Evolutionary conservation across 2,797 vertebrate genomes (phyloP).

Genomic region (Sardinella longiceps): DNA sequence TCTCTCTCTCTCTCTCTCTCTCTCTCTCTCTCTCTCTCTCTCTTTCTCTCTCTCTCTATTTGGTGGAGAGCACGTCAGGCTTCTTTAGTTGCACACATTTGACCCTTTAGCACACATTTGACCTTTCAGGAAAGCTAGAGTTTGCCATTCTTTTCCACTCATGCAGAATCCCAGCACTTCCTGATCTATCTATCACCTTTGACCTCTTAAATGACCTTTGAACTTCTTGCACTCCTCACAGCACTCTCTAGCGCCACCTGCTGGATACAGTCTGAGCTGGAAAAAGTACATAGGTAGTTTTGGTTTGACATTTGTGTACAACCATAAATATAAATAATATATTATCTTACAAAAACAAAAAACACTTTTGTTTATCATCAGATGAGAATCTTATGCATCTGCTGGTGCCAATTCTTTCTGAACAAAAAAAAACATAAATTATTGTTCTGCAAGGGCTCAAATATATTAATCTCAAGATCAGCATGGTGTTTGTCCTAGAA

Average conservation of each 20-base stretch:
- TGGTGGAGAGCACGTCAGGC: conserved; percentile 67
- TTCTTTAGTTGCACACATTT: conserved; percentile 59
- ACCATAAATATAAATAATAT: conserved; percentile 77
- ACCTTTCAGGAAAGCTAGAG: conserved; percentile 80
- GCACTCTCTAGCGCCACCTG: conserved; percentile 41
- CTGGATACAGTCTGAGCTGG: conserved; percentile 51
- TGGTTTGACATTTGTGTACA: conserved; percentile 62
- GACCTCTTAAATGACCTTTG: not conserved
- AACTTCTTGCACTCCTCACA: not conserved
- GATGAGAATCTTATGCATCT: conserved; percentile 23
- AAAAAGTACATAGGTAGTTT: conserved; percentile 66
- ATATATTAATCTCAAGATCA: conserved; percentile 39
- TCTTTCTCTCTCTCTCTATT: conserved; percentile 77
- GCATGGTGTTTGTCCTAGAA: conserved; percentile 52
- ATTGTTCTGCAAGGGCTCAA: conserved; percentile 38
- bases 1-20: conserved; percentile 77
- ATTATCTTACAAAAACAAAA: conserved; percentile 46
- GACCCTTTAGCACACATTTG: conserved; percentile 73
- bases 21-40: conserved; percentile 69
- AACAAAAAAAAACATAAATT: conserved; percentile 32
- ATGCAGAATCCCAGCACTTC: not conserved
- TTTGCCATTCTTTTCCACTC: conserved; percentile 60
- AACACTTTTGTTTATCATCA: conserved; percentile 43
- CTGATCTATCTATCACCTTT: not conserved
- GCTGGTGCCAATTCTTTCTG: conserved; percentile 39